Percentiles rank a stretch among this genome's conserved stretches.
These are phyloP conservation scores for Trachelus tabidus DNA, from an alignment of 2,888 invertebrate species.

Conservation along the genomic window DNA sequence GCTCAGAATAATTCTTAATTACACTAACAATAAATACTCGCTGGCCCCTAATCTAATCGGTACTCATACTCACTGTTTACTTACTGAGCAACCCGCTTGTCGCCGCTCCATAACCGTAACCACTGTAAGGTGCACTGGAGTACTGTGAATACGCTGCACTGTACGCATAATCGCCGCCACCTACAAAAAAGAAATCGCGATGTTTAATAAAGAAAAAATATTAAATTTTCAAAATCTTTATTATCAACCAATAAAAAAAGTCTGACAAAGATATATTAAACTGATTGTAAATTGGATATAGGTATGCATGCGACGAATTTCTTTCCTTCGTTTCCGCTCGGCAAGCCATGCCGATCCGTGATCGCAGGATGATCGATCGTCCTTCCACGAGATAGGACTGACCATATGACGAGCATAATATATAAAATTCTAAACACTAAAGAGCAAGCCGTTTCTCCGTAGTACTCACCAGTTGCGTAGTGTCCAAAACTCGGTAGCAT, in stretches of 20 bases:
- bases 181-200: slow-evolving; percentile 52
- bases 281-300: background rate
- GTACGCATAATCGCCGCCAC: slow-evolving; percentile 78
- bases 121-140: slow-evolving; percentile 77
- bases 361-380: slow-evolving; percentile 14
- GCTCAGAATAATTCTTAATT: background rate
- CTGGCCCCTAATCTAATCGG: slow-evolving; percentile 58
- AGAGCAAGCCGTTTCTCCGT: slow-evolving; percentile 22
- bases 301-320: background rate
- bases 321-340: background rate
- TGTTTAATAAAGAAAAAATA: background rate
- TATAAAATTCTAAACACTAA: background rate
- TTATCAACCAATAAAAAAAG: background rate
- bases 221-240: background rate
- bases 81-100: slow-evolving; percentile 78
- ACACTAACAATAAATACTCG: background rate
- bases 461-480: slow-evolving; percentile 74
- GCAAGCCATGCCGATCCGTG: background rate
- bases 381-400: background rate
- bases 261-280: background rate
- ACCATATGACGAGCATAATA: background rate
- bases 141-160: slow-evolving; percentile 82
- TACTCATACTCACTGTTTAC: slow-evolving; percentile 75
- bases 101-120: slow-evolving; percentile 75
- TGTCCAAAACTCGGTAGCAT: slow-evolving; percentile 78